These are phyloP conservation scores for Drosophila teissieri DNA, from an alignment of 1,140 invertebrate genomes.

Conservation along the genomic window DNA sequence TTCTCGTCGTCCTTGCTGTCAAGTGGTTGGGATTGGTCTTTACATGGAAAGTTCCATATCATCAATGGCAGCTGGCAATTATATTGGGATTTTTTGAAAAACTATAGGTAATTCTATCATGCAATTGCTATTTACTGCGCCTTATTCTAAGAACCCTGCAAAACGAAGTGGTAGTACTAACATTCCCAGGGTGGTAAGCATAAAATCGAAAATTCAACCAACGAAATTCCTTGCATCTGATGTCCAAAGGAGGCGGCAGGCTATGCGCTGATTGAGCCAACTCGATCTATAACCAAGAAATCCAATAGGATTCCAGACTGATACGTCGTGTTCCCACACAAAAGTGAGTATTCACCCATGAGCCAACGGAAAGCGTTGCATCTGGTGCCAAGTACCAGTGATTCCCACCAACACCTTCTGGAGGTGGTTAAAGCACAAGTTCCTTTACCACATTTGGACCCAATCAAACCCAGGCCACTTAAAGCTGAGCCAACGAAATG, in stretches of 20 bases:
- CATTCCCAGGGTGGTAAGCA: background rate
- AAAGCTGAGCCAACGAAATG: slow-evolving; percentile 66
- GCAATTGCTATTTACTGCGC: too few species aligned
- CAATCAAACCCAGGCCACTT: slow-evolving; percentile 51
- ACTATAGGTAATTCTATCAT: too few species aligned
- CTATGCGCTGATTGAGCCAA: background rate
- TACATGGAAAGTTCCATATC: slow-evolving; percentile 27
- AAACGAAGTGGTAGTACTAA: background rate
- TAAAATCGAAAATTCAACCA: background rate
- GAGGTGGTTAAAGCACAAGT: slow-evolving; percentile 25
- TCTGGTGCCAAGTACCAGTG: slow-evolving; percentile 26
- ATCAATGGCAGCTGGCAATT: slow-evolving; percentile 8
- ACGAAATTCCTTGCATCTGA: background rate
- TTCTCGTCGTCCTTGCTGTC: slow-evolving; percentile 40
- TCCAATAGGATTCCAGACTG: background rate
- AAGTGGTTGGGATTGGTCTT: slow-evolving; percentile 45
- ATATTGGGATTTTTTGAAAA: background rate
- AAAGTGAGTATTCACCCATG: background rate
- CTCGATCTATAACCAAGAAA: background rate
- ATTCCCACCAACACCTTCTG: slow-evolving; percentile 5
- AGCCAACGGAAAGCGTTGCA: slow-evolving; percentile 43
- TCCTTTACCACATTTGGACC: slow-evolving; percentile 19
- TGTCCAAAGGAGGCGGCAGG: background rate
- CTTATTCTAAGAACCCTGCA: too few species aligned
- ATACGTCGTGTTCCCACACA: background rate